Conservation (phyloP, 2,797 vertebrate species). For the Esox masquinongy region DNA sequence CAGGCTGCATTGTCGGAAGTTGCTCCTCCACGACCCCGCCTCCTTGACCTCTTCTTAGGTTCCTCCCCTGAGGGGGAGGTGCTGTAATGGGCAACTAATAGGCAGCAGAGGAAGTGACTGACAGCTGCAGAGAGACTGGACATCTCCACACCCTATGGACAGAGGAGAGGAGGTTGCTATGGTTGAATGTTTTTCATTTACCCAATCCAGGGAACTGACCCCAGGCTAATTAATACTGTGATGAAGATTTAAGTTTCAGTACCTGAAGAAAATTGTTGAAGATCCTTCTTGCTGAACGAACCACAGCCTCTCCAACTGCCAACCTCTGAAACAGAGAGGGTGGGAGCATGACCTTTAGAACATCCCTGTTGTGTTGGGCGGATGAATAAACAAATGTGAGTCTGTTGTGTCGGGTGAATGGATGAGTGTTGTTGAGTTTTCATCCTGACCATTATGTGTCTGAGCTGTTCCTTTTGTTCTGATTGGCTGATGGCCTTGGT, state of each 20-base stretch:
- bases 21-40: constrained; percentile 67
- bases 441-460: constrained; percentile 75
- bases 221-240: neutral
- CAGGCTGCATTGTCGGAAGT: constrained; percentile 58
- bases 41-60: constrained; percentile 73
- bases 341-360: neutral
- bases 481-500: constrained; percentile 66
- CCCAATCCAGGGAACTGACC: neutral
- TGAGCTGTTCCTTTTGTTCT: constrained; percentile 71
- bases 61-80: constrained; percentile 63
- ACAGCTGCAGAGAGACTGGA: constrained; percentile 76
- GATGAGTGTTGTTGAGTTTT: neutral
- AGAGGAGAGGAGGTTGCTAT: constrained; percentile 16
- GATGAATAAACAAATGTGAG: neutral
- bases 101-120: constrained; percentile 83
- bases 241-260: neutral
- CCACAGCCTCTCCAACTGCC: constrained; percentile 71
- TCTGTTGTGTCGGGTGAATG: too few species aligned
- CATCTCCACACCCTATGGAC: constrained; percentile 75
- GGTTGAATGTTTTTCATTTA: neutral
- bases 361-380: neutral
- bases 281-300: constrained; percentile 74
- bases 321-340: constrained; percentile 65
- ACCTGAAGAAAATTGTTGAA: constrained; percentile 82
- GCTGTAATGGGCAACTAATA: constrained; percentile 73